Evolutionary conservation across 1,140 invertebrate genomes (phyloP).

Genomic region (Drosophila lacertosa): DNA sequence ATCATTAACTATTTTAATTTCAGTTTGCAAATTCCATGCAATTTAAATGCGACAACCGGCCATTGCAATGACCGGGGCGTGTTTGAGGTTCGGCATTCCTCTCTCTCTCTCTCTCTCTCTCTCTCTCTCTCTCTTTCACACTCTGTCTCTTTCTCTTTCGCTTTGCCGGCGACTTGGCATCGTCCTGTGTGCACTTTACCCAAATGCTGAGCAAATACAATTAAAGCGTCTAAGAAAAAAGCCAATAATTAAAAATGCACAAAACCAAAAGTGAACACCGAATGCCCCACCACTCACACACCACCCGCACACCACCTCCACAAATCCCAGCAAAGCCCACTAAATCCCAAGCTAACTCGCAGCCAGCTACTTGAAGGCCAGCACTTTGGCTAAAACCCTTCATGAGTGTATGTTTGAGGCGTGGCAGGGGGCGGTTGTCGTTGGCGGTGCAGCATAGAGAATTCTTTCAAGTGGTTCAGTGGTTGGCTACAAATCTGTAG

Average conservation of each 20-base stretch:
- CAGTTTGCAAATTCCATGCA: constrained; percentile 80
- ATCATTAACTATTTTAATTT: constrained; percentile 82
- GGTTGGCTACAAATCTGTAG: constrained; percentile 2
- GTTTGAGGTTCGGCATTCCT: constrained; percentile 4
- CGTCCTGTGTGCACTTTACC: constrained; percentile 48
- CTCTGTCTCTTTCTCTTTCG: neutral
- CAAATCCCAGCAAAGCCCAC: constrained; percentile 8
- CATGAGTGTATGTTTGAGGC: constrained; percentile 11
- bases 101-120: neutral
- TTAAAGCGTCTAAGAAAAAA: constrained; percentile 79
- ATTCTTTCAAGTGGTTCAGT: constrained; percentile 7
- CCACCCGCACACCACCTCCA: neutral
- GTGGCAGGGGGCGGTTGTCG: neutral
- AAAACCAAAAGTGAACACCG: constrained; percentile 69
- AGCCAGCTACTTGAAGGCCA: constrained; percentile 16
- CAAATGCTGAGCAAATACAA: constrained; percentile 78
- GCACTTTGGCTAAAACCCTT: constrained; percentile 12
- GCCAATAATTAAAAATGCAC: constrained; percentile 80
- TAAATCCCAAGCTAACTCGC: constrained; percentile 18
- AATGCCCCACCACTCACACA: neutral
- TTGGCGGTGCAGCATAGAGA: neutral
- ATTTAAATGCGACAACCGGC: constrained; percentile 66
- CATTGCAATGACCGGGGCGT: constrained; percentile 58
- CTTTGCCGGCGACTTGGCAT: constrained; percentile 1
- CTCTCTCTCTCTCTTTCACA: neutral